Evolutionary conservation across 1,140 invertebrate genomes (phyloP).

Genomic region (Alviniconcha marisindica): DNA sequence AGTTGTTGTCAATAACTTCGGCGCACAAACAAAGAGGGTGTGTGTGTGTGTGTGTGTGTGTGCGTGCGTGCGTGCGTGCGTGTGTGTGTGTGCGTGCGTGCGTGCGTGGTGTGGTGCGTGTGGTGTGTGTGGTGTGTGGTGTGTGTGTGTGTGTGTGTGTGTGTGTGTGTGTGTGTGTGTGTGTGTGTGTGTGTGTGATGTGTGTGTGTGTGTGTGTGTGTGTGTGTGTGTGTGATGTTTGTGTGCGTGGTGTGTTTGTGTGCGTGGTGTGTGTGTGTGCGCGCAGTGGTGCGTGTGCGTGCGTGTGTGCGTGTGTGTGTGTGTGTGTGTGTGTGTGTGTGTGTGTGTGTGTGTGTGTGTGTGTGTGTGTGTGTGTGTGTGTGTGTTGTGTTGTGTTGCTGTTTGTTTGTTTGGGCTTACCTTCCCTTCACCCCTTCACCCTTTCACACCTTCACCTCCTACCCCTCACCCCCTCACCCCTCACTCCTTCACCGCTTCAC

Average conservation of each 20-base stretch:
- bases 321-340: background rate
- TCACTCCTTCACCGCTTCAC: no score
- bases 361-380: background rate
- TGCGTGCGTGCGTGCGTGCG: background rate
- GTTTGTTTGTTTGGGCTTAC: no score
- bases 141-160: no score
- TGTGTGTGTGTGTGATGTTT: background rate
- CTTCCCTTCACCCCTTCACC: no score
- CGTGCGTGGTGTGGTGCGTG: background rate
- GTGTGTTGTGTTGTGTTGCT: background rate
- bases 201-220: background rate
- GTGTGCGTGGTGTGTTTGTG: background rate
- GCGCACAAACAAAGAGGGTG: background rate
- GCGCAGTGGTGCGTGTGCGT: background rate
- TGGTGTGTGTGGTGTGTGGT: no score
- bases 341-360: background rate
- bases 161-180: no score
- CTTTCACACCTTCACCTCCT: no score
- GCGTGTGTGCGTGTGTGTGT: no score
- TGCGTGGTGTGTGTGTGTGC: background rate
- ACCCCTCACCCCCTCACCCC: no score
- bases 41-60: background rate
- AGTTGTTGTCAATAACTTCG: no score
- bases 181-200: no score
- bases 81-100: conserved; percentile 2